Conservation (phyloP, 1,140 invertebrate species). For the Pseudomyrmex gracilis region DNA sequence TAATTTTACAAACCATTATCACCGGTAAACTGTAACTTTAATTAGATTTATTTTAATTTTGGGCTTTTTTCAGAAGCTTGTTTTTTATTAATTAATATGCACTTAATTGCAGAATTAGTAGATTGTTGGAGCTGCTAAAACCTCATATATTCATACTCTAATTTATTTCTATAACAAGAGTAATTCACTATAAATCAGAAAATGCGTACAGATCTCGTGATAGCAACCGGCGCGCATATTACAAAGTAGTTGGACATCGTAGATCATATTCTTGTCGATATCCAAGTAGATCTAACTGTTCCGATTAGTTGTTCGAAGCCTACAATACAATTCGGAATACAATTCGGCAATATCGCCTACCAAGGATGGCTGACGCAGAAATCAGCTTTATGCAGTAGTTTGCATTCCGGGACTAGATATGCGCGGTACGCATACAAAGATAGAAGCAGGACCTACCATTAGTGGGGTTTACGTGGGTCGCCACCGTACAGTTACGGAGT, state of each 20-base stretch:
- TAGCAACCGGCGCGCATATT: background rate
- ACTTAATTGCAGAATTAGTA: too few relatives aligned
- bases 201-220: background rate
- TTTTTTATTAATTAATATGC: background rate
- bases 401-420: slow-evolving; percentile 40
- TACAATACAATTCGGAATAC: slow-evolving; percentile 57
- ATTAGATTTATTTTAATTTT: too few relatives aligned
- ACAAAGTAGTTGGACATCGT: slow-evolving; percentile 13
- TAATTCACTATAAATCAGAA: background rate
- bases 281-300: slow-evolving; percentile 24
- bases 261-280: slow-evolving; percentile 47
- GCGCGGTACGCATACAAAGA: slow-evolving; percentile 45
- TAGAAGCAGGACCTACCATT: slow-evolving; percentile 54
- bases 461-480: slow-evolving; percentile 29
- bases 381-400: slow-evolving; percentile 66
- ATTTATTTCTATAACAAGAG: background rate
- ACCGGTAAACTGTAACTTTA: too few relatives aligned
- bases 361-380: slow-evolving; percentile 47
- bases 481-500: slow-evolving; percentile 55
- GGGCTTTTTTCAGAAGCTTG: background rate
- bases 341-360: slow-evolving; percentile 5
- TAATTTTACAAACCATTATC: too few relatives aligned
- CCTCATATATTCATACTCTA: background rate
- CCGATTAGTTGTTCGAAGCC: slow-evolving; percentile 10
- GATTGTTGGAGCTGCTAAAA: too few relatives aligned